These are phyloP conservation scores for Oreotragus oreotragus DNA, from an alignment of 2,113 vertebrate species.

Conservation along the genomic window DNA sequence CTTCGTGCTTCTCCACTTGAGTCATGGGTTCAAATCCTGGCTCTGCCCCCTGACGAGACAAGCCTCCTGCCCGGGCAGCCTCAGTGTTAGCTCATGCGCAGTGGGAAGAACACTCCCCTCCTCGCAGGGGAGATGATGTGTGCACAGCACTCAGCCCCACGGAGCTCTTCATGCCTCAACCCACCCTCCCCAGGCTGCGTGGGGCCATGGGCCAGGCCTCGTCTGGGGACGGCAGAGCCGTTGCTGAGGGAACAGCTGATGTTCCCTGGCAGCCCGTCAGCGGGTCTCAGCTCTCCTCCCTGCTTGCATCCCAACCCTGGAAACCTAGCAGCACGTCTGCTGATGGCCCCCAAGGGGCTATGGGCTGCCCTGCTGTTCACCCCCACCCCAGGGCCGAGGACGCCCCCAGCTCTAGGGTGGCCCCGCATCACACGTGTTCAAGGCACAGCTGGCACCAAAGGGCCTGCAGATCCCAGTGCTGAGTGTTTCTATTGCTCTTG, in stretches of 20 bases:
- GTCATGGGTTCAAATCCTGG: not conserved
- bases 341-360: not conserved
- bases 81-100: not conserved
- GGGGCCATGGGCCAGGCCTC: not conserved
- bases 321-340: fast-evolving
- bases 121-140: fast-evolving
- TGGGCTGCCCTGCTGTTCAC: not conserved
- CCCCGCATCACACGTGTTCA: fast-evolving
- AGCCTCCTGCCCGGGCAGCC: not conserved
- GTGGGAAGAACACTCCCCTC: not conserved
- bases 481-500: not conserved
- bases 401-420: fast-evolving
- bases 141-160: not conserved
- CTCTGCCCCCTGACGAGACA: not conserved
- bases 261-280: not conserved
- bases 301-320: not conserved
- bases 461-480: not conserved
- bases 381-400: not conserved
- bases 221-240: not conserved
- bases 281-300: not conserved
- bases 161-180: fast-evolving
- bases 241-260: not conserved
- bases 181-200: fast-evolving
- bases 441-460: too few species aligned
- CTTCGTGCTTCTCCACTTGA: not conserved